Evolutionary conservation across 2,888 invertebrate genomes (phyloP), one percentile per base, ranked within the genome.

Genomic region (Diloba caeruleocephala): DNA sequence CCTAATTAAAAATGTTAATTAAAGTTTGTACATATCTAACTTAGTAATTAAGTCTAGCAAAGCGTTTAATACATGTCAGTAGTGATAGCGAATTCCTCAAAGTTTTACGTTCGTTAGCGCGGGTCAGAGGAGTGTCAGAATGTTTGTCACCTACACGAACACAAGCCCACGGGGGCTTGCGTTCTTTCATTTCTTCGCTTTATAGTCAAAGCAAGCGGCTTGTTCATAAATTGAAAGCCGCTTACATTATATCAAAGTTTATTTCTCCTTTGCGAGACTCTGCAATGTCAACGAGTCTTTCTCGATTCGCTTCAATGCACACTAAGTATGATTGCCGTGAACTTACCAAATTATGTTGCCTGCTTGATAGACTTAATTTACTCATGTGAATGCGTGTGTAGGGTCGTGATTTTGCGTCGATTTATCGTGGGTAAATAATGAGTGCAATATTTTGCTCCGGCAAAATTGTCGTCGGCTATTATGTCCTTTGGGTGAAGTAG

Each of bases 191-290:
- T 67, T 60, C 58, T 68, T 57, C 55, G 45, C 59, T 63, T 44
- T 29, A 36, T 29, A 38, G 45, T 59, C 58, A 71, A 70, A 66
- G 54, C 62, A 55, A 65, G 53, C 56, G 61, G 55, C 66, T 74
- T 68, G 71, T 79, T 78, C 71, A 72, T 76, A 78, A 81, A 80
- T 79, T 84, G 76, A 84, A 84, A 79, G 76, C 71, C 52, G 77
- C 71, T 78, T 76, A 69, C 59, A 58, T 62, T 72, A 65, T 58
- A 74, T 71, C 59, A 48, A 58, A 67, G 60, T 76, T 69, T 65
- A 73, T 61, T 53, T 71, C 64, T 55, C 61, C 38, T 57, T 61
- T 52, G 56, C 56, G 33, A 48, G 9, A 43, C 41, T n/a, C n/a
- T 37, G 21, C 12, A 32, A 46, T 49, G 32, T 58, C 53, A 51